Percentiles rank a stretch among this genome's conserved stretches.
phyloP scores from a whole-genome alignment of 1,140 invertebrate genomes.

The Drosophila navojoa region DNA sequence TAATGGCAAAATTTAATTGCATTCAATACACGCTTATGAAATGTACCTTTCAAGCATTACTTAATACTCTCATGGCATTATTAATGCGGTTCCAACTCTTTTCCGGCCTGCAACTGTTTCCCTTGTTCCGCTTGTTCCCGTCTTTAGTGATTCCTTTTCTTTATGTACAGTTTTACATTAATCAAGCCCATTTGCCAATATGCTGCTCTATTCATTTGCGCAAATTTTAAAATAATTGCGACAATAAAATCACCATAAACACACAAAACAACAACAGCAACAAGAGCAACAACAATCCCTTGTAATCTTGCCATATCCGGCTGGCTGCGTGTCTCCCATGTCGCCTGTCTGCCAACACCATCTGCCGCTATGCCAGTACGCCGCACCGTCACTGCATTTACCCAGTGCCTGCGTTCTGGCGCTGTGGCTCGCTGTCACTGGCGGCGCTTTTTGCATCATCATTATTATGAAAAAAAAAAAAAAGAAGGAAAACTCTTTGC shows the following conservation, averaged over 20 bases:
- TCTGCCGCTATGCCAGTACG: conserved; percentile 6
- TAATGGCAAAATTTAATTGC: too few species aligned
- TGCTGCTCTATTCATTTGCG: conserved; percentile 56
- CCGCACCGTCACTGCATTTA: background rate
- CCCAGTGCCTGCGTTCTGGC: conserved; percentile 3
- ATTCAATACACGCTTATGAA: too few species aligned
- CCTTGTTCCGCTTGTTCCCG: background rate
- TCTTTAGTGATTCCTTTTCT: background rate
- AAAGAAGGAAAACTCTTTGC: conserved; percentile 34
- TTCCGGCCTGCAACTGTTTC: conserved; percentile 41
- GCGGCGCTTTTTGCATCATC: conserved; percentile 63
- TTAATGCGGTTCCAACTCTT: conserved; percentile 28
- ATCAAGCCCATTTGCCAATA: conserved; percentile 62
- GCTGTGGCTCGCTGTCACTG: conserved; percentile 31
- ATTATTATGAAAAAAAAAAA: conserved; percentile 48
- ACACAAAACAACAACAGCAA: conserved; percentile 26
- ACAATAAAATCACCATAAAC: conserved; percentile 76
- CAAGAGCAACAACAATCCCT: conserved; percentile 43
- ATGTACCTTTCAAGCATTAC: background rate
- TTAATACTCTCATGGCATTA: conserved; percentile 20
- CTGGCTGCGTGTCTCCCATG: conserved; percentile 41
- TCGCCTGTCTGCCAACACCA: conserved; percentile 40
- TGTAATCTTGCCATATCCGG: conserved; percentile 71
- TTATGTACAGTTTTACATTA: conserved; percentile 36
- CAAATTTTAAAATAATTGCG: conserved; percentile 66